These are phyloP conservation scores for Psilopogon haemacephalus DNA, from an alignment of 2,113 vertebrate species.

Conservation along the genomic window DNA sequence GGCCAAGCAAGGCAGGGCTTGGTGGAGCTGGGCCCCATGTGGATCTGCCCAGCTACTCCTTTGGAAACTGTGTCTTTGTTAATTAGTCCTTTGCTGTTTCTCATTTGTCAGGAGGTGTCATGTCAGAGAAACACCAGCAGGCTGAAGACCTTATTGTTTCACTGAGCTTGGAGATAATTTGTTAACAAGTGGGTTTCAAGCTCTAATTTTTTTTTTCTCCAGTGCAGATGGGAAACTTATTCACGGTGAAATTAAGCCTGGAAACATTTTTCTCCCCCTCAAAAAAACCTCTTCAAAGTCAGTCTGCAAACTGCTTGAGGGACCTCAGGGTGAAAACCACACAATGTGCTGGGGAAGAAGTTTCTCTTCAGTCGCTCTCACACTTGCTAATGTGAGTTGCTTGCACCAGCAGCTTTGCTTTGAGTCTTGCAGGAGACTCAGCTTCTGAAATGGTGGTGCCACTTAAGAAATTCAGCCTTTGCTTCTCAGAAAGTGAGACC, in stretches of 20 bases:
- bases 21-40: not conserved
- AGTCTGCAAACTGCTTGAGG: not conserved
- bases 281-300: conserved; percentile 11
- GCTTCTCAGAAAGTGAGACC: not conserved
- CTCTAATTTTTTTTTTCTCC: not conserved
- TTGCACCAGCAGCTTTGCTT: not conserved
- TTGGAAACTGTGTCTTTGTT: not conserved
- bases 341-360: not conserved
- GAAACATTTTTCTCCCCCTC: not conserved
- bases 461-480: not conserved
- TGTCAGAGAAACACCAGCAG: not conserved
- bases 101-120: not conserved
- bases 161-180: not conserved
- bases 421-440: not conserved
- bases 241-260: not conserved
- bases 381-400: not conserved
- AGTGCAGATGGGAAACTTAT: not conserved
- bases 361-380: not conserved
- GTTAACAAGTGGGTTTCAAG: not conserved
- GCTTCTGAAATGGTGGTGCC: not conserved
- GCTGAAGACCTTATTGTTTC: not conserved
- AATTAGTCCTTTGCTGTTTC: not conserved
- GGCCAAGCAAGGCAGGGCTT: not conserved
- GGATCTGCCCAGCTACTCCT: not conserved
- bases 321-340: conserved; percentile 9